Conservation (phyloP, 2,888 invertebrate genomes). For the Campoplex nolae region DNA sequence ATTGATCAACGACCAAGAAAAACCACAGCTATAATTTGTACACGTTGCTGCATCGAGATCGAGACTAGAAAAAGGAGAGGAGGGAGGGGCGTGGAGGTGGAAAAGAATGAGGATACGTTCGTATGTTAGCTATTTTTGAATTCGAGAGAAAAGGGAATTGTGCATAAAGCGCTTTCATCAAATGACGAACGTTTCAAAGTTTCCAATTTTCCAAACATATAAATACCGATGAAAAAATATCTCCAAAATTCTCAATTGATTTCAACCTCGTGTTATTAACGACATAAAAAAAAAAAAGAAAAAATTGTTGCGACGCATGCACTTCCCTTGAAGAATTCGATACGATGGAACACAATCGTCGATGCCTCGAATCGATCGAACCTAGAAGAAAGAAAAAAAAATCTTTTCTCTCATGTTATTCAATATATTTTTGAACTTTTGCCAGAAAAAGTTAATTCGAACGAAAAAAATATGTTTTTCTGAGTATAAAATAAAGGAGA, state of each 20-base stretch:
- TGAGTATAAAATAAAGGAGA: neutral
- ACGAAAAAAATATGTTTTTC: neutral
- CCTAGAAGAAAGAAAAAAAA: neutral
- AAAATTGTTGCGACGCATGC: neutral
- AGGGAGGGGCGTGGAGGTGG: neutral
- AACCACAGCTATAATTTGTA: constrained; percentile 58
- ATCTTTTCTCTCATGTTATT: neutral
- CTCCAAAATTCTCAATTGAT: neutral
- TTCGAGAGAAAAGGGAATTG: neutral
- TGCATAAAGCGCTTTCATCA: neutral
- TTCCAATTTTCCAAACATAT: neutral
- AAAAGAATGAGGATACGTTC: constrained; percentile 24
- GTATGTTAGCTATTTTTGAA: neutral
- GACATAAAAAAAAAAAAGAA: neutral
- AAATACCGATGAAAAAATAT: neutral
- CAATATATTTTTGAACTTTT: neutral
- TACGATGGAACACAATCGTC: neutral
- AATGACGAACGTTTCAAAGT: neutral
- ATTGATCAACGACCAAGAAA: constrained; percentile 64
- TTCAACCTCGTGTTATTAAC: neutral
- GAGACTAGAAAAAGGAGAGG: neutral
- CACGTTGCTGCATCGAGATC: constrained; percentile 37
- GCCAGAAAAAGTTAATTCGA: neutral
- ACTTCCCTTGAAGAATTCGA: neutral
- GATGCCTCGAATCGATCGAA: neutral